Conservation (phyloP, 2,888 invertebrate species). For the Caenorhabditis panamensis region DNA sequence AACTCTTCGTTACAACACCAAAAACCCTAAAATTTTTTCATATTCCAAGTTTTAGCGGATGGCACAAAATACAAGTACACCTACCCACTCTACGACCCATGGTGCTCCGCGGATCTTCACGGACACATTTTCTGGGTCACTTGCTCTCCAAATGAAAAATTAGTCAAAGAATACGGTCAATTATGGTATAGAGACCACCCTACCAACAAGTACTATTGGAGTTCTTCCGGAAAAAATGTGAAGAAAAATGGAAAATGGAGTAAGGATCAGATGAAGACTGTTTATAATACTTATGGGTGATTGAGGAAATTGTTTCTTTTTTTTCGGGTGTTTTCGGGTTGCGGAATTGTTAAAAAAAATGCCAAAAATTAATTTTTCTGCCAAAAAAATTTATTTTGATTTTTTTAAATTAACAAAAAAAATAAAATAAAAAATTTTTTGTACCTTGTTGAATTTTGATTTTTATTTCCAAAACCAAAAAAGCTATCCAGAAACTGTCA, state of each 20-base stretch:
- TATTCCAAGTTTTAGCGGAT: slow-evolving; percentile 32
- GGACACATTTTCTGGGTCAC: slow-evolving; percentile 62
- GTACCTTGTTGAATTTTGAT: too few species aligned
- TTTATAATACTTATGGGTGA: not conserved
- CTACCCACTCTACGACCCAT: slow-evolving; percentile 51
- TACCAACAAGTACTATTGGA: slow-evolving; percentile 1
- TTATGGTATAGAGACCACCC: slow-evolving; percentile 18
- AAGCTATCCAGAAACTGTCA: too few species aligned
- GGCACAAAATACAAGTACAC: slow-evolving; percentile 50
- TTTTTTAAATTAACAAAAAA: too few species aligned
- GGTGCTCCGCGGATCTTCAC: slow-evolving; percentile 52
- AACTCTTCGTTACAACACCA: too few species aligned
- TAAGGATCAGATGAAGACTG: slow-evolving; percentile 15
- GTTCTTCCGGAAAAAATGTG: slow-evolving; percentile 10
- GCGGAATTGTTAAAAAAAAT: too few species aligned
- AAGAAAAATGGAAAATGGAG: slow-evolving; percentile 23
- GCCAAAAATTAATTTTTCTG: too few species aligned
- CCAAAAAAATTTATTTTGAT: too few species aligned
- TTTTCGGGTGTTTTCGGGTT: too few species aligned
- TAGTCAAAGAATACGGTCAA: slow-evolving; percentile 33
- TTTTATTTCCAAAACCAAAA: too few species aligned
- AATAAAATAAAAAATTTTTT: too few species aligned
- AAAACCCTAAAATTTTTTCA: not conserved
- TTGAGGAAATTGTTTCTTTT: not conserved
- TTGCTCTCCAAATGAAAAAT: slow-evolving; percentile 48